phyloP scores from a whole-genome alignment of 2,888 invertebrate species.

The Spodoptera picta region DNA sequence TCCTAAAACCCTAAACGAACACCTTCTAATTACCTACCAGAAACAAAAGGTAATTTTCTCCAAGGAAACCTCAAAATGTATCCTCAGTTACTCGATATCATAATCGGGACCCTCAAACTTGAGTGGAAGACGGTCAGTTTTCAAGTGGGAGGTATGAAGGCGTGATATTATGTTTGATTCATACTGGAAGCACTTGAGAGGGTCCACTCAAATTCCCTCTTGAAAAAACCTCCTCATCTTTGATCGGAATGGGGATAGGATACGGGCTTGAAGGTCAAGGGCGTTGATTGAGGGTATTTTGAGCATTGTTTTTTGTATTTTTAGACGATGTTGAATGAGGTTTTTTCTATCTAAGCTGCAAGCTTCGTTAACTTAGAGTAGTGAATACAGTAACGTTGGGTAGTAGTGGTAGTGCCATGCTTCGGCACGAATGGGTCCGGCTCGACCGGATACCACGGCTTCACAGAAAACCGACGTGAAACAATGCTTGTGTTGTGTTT shows the following conservation, averaged over 20 bases:
- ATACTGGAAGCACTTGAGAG: background rate
- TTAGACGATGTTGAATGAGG: too few relatives aligned
- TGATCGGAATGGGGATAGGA: constrained; percentile 8
- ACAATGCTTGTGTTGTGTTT: too few relatives aligned
- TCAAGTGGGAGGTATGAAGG: constrained; percentile 15
- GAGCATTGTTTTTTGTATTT: background rate
- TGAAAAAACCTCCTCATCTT: constrained; percentile 32
- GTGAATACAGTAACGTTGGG: too few relatives aligned
- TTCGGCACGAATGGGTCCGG: too few relatives aligned
- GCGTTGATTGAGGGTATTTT: background rate
- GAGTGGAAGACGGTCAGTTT: constrained; percentile 18
- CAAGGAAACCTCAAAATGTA: constrained; percentile 19
- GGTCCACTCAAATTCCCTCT: constrained; percentile 13
- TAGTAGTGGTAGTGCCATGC: too few relatives aligned
- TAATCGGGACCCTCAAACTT: constrained; percentile 18
- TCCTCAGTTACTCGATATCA: constrained; percentile 5
- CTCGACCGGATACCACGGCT: too few relatives aligned
- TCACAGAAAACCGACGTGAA: too few relatives aligned
- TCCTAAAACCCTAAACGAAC: too few relatives aligned
- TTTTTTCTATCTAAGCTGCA: too few relatives aligned
- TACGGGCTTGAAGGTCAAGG: constrained; percentile 10
- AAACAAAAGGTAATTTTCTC: too few relatives aligned
- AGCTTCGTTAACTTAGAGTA: too few relatives aligned
- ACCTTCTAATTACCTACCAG: background rate
- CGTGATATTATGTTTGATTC: too few relatives aligned